Percentiles rank a stretch among this genome's conserved stretches.
These are phyloP conservation scores for Coregonus clupeaformis DNA, from an alignment of 2,113 vertebrate genomes.

Conservation along the genomic window DNA sequence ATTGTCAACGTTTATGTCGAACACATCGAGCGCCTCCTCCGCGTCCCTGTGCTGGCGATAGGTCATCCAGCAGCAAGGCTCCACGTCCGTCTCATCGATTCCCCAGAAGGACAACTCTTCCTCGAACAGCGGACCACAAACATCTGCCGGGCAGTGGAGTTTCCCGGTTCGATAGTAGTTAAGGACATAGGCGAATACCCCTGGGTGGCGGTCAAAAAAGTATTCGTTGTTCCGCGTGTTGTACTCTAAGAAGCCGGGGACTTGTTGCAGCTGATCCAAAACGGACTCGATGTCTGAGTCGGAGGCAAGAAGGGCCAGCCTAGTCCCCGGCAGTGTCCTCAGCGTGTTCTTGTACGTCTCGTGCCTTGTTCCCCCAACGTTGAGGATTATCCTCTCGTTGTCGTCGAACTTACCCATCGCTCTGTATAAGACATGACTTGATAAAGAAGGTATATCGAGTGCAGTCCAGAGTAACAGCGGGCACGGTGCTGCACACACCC, in stretches of 20 bases:
- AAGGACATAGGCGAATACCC: conserved; percentile 91
- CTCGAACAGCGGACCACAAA: conserved; percentile 93
- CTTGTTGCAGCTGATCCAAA: conserved; percentile 74
- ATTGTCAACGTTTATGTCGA: conserved; percentile 87
- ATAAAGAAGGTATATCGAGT: conserved; percentile 50
- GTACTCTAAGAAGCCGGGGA: conserved; percentile 77
- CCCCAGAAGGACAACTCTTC: conserved; percentile 96
- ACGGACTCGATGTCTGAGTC: conserved; percentile 83
- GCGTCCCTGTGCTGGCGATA: conserved; percentile 95
- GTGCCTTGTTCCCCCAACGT: conserved; percentile 94
- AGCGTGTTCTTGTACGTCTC: conserved; percentile 95
- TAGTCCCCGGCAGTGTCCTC: conserved; percentile 93
- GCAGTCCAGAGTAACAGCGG: conserved; percentile 51
- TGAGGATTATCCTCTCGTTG: conserved; percentile 98
- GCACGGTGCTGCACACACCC: conserved; percentile 43
- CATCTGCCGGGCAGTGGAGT: conserved; percentile 94
- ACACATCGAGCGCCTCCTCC: conserved; percentile 94
- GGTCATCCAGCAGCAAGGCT: conserved; percentile 97
- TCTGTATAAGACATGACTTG: conserved; percentile 92
- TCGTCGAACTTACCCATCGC: conserved; percentile 97
- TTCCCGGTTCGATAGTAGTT: conserved; percentile 96
- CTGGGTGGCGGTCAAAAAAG: conserved; percentile 94
- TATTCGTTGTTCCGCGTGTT: conserved; percentile 82
- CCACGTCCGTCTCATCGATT: conserved; percentile 96
- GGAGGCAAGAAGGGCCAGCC: conserved; percentile 89